phyloP scores from a whole-genome alignment of 2,113 vertebrate genomes.

The Gila orcuttii region DNA sequence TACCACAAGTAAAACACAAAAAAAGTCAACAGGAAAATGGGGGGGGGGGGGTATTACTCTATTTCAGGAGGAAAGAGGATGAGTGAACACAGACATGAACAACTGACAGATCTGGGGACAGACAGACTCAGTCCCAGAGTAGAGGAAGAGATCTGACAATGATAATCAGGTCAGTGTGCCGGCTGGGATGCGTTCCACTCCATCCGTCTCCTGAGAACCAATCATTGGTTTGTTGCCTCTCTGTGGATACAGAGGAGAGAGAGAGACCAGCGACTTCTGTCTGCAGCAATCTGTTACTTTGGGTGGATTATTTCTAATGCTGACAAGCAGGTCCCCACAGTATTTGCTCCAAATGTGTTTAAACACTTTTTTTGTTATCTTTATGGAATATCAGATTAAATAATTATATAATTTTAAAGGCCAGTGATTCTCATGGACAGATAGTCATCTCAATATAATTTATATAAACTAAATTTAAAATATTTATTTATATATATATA shows the following conservation, averaged over 20 bases:
- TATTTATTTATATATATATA: too few relatives aligned
- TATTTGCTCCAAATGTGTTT: not conserved
- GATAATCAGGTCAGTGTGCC: conserved; percentile 52
- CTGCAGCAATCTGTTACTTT: conserved; percentile 21
- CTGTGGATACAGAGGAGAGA: conserved; percentile 3
- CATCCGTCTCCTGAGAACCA: conserved; percentile 45
- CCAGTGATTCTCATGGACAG: not conserved
- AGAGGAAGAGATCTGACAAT: conserved; percentile 24
- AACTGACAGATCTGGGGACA: conserved; percentile 43
- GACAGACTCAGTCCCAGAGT: conserved; percentile 2
- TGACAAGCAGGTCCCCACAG: not conserved
- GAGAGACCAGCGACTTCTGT: conserved; percentile 29
- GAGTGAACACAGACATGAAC: not conserved
- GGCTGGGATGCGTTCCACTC: conserved; percentile 26
- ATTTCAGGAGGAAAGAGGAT: not conserved
- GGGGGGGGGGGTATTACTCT: not conserved
- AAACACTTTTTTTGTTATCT: not conserved
- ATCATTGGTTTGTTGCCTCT: conserved; percentile 45
- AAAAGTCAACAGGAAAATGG: not conserved
- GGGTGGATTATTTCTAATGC: conserved; percentile 10
- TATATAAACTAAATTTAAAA: not conserved
- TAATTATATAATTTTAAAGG: not conserved
- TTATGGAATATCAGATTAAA: not conserved
- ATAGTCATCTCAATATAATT: not conserved
- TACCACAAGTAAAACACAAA: not conserved